Percentiles rank a stretch among this genome's conserved stretches.
Conservation (phyloP, 2,797 vertebrate genomes). For the Malurus splendens region DNA sequence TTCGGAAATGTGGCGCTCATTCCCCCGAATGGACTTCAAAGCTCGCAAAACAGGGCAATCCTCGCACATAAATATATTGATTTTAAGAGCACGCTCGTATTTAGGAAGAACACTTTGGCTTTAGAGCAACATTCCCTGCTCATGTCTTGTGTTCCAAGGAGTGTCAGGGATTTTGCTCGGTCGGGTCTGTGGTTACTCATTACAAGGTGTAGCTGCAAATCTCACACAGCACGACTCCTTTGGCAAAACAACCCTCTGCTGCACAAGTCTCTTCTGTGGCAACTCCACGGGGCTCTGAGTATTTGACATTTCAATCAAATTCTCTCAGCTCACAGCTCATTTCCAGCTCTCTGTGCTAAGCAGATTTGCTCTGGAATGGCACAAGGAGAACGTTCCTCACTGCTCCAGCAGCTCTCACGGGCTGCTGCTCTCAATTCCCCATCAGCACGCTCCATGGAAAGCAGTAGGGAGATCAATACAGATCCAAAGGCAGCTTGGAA, state of each 20-base stretch:
- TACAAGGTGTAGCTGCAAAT: background rate
- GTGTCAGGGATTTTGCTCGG: background rate
- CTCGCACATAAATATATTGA: background rate
- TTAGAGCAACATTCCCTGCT: background rate
- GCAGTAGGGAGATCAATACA: background rate
- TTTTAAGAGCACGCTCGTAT: background rate
- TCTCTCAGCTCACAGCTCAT: background rate
- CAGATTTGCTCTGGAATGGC: background rate
- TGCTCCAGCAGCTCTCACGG: background rate
- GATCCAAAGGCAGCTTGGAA: background rate
- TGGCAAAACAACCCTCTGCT: slow-evolving; percentile 7
- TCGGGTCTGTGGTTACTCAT: background rate
- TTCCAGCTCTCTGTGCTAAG: background rate
- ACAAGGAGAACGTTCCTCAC: accelerated
- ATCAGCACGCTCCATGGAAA: background rate
- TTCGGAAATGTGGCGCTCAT: background rate
- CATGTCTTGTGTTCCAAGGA: background rate
- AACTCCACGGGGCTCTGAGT: slow-evolving; percentile 4
- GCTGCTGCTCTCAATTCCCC: background rate
- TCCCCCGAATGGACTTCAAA: background rate
- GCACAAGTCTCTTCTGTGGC: background rate
- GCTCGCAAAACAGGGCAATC: background rate
- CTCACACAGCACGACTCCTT: slow-evolving; percentile 11
- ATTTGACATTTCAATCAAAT: slow-evolving; percentile 46
- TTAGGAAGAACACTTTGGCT: background rate